Evolutionary conservation across 1,140 invertebrate genomes (phyloP), one percentile per base, ranked within the genome.

Genomic region (Homarus americanus): DNA sequence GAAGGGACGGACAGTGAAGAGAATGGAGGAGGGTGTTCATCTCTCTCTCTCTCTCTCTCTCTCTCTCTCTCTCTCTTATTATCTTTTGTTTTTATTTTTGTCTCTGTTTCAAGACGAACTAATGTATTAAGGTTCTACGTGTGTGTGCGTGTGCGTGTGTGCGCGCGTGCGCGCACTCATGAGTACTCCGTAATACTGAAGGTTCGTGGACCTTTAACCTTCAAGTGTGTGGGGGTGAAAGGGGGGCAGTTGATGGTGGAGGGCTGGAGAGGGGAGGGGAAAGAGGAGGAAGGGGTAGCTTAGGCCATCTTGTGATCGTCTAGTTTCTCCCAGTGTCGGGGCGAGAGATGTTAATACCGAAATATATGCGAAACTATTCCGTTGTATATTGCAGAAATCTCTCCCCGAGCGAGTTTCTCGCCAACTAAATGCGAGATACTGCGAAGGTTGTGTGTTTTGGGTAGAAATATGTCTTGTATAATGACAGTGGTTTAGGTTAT

Each of bases 141-240:
- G n/a, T n/a, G n/a, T n/a, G n/a, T n/a, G n/a, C n/a, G n/a, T n/a
- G n/a, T n/a, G n/a, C n/a, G n/a, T n/a, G n/a, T n/a, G n/a, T n/a
- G n/a, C n/a, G n/a, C n/a, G n/a, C n/a, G n/a, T n/a, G n/a, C n/a
- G n/a, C n/a, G n/a, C n/a, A n/a, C 24, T 20, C 53, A 5, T 58
- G 24, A 58, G 53, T 76, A 41, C 75, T 38, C n/a, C n/a, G 5
- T 28, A 69, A 69, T 28, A 24, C 44, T 32, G 73, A n/a, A 76
- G 32, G 79, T n/a, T 82, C 49, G 79, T 63, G 49, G 36, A 82
- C 79, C 79, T 82, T 82, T 82, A 82, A 82, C 79, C 49, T 63
- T 63, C 58, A 53, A 63, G 49, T 24, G 79, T 82, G 49, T 36
- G 24, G 75, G 41, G 44, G 44, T n/a, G n/a, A n/a, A n/a, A n/a